Percentiles rank a stretch among this genome's conserved stretches.
Conservation (phyloP, 2,797 vertebrate genomes). For the Bradypodion ventrale region DNA sequence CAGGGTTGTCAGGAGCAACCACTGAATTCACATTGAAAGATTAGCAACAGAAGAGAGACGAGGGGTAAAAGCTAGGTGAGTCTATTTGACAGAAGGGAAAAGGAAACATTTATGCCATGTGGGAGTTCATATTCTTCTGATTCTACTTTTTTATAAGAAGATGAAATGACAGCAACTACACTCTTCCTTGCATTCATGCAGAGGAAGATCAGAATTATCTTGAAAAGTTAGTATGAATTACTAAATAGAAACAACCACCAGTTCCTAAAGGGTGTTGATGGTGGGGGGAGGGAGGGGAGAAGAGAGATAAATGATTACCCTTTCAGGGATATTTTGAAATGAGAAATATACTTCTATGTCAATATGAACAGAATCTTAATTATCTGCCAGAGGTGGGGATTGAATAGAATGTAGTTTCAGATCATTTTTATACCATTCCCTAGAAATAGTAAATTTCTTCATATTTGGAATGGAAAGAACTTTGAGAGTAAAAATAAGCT, state of each 20-base stretch:
- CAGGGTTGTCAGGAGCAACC: conserved; percentile 11
- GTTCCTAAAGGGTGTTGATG: background rate
- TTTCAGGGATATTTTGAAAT: background rate
- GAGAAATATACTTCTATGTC: background rate
- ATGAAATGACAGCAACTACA: background rate
- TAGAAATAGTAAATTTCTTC: no score
- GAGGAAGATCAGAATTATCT: background rate
- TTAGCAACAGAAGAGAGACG: background rate
- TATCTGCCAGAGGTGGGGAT: background rate
- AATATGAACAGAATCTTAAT: background rate
- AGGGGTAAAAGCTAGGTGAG: background rate
- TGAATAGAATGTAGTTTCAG: no score
- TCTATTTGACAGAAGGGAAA: background rate
- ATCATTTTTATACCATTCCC: no score
- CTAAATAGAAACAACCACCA: background rate
- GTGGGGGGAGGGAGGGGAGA: no score
- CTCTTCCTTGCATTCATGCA: background rate
- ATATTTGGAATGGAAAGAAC: no score
- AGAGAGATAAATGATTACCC: background rate
- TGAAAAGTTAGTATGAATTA: background rate
- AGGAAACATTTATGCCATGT: background rate
- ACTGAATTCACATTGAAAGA: background rate
- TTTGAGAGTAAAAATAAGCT: no score
- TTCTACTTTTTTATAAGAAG: background rate
- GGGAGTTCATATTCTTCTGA: background rate